Conservation (phyloP, 2,113 vertebrate species). For the Emydura subglobosa region DNA sequence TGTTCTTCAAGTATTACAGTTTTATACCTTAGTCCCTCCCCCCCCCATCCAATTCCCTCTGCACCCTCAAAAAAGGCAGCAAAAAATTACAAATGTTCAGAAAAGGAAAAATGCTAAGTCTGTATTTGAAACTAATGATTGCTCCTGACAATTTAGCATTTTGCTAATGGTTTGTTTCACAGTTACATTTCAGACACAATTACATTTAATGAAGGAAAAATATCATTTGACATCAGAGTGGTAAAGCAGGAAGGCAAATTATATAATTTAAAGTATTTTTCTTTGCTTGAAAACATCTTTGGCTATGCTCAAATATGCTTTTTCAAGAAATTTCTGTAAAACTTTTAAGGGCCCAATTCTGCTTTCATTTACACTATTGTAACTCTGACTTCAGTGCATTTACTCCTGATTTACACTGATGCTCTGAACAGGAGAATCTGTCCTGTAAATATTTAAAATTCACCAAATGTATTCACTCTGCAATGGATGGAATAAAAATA, state of each 20-base stretch:
- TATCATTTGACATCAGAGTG: constrained; percentile 19
- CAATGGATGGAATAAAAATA: not conserved
- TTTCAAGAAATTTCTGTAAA: not conserved
- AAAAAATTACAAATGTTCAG: rapidly evolving
- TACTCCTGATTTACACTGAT: not conserved
- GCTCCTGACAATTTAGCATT: constrained; percentile 48
- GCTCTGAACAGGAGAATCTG: not conserved
- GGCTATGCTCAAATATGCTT: rapidly evolving
- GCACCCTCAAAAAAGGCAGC: rapidly evolving
- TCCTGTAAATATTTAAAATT: not conserved
- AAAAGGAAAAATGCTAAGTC: not conserved
- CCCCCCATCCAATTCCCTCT: not conserved
- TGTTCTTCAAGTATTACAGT: rapidly evolving
- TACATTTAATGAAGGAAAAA: constrained; percentile 51
- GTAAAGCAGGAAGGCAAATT: constrained; percentile 8
- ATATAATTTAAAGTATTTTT: not conserved
- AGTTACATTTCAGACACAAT: constrained; percentile 51
- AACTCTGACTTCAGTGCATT: not conserved
- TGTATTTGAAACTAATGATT: not conserved
- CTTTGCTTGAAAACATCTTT: not conserved
- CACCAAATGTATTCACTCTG: not conserved
- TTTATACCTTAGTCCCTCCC: rapidly evolving
- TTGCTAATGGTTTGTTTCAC: constrained; percentile 54
- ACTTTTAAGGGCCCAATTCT: not conserved
- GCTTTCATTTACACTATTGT: not conserved